A percentile compares a stretch with the other conserved stretches of the same genome.
Conservation (phyloP, 1,140 invertebrate species). For the Bemisia tabaci region DNA sequence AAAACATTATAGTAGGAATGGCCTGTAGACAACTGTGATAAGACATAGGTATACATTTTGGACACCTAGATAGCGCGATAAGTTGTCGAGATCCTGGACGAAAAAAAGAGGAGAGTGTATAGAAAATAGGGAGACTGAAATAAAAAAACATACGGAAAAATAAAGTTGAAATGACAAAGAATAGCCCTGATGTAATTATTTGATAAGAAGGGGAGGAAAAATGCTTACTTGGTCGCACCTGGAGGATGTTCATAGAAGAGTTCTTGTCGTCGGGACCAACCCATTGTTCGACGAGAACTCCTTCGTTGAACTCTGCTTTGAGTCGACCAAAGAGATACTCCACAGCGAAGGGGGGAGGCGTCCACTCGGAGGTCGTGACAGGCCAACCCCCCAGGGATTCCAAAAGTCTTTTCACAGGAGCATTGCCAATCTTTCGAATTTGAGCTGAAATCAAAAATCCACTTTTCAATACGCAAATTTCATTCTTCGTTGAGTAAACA, state of each 20-base stretch:
- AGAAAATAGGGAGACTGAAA: too few species aligned
- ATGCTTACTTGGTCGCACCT: slow-evolving; percentile 41
- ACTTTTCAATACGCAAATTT: not conserved
- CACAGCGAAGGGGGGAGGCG: slow-evolving; percentile 33
- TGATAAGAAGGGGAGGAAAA: slow-evolving; percentile 6
- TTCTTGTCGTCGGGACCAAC: slow-evolving; percentile 76
- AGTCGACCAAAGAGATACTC: slow-evolving; percentile 53
- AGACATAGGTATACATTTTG: too few species aligned
- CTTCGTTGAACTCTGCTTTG: slow-evolving; percentile 55
- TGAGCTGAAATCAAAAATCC: slow-evolving; percentile 38
- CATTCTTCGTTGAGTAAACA: too few species aligned
- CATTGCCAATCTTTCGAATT: slow-evolving; percentile 52
- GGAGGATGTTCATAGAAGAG: slow-evolving; percentile 69
- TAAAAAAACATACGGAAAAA: too few species aligned
- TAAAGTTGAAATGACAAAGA: too few species aligned
- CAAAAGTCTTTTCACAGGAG: slow-evolving; percentile 44
- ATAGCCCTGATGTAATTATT: too few species aligned
- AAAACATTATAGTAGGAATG: too few species aligned
- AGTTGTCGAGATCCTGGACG: too few species aligned
- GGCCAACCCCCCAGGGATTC: slow-evolving; percentile 60
- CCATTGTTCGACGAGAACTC: slow-evolving; percentile 61
- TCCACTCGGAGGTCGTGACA: slow-evolving; percentile 49
- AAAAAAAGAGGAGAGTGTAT: too few species aligned
- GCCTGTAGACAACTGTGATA: too few species aligned
- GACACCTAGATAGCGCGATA: too few species aligned